Conservation (phyloP, 1,140 invertebrate species). For the Habropoda laboriosa region DNA sequence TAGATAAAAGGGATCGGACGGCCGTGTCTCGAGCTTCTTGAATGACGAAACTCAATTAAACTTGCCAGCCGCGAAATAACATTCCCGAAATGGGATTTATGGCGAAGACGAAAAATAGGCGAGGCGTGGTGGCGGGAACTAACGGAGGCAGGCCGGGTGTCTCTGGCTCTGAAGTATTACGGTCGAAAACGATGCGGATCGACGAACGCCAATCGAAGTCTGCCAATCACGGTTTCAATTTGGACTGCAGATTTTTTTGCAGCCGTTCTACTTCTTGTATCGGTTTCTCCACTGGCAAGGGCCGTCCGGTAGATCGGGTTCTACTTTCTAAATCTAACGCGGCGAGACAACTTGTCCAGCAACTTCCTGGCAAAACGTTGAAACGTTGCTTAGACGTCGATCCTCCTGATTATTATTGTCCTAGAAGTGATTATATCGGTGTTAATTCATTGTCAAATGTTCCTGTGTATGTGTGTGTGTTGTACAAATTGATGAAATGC, state of each 20-base stretch:
- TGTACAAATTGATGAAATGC: neutral
- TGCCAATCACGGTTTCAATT: constrained; percentile 36
- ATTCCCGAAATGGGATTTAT: constrained; percentile 16
- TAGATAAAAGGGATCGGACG: neutral
- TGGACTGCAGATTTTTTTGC: constrained; percentile 36
- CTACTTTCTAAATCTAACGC: constrained; percentile 59
- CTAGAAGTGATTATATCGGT: neutral
- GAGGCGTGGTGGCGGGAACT: too few species aligned
- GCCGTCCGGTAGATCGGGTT: constrained; percentile 51
- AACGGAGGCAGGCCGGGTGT: neutral
- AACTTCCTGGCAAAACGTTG: constrained; percentile 29
- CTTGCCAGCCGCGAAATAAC: constrained; percentile 14
- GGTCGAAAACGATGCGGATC: neutral
- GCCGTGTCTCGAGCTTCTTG: neutral
- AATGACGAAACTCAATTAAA: constrained; percentile 33
- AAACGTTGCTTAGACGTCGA: neutral
- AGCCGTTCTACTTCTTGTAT: constrained; percentile 53
- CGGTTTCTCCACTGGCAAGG: constrained; percentile 52
- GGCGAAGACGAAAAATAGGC: constrained; percentile 26
- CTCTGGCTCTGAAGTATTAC: neutral
- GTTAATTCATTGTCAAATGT: neutral
- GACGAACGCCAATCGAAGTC: neutral
- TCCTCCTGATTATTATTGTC: neutral
- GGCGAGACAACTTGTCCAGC: constrained; percentile 8
- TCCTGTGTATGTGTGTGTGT: neutral